Evolutionary conservation across 1,140 invertebrate genomes (phyloP), one percentile per base, ranked within the genome.

Genomic region (Drosophila melanica): DNA sequence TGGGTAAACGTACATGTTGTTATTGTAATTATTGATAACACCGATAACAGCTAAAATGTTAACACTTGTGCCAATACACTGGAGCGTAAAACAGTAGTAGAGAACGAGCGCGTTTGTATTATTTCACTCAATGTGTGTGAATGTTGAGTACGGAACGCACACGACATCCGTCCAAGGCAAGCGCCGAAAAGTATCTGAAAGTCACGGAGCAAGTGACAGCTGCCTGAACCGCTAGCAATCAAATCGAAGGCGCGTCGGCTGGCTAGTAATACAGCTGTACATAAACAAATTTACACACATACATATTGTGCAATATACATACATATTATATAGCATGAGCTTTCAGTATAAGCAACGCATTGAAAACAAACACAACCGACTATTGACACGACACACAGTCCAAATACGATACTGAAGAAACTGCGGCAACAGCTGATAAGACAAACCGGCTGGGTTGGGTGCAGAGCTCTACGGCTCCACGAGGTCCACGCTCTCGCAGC

Each of bases 161-260:
- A 76, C 81, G 68, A 79, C 84, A 86, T 77, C 82, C 74, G 84
- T 80, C 42, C 80, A 76, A 64, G 59, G 42, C 79, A 41, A 89
- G 66, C 85, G 84, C 80, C 85, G 75, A 90, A 84, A 77, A 75
- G 84, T 84, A 78, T 84, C 79, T 89, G 84, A 89, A 89, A 68
- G 79, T 67, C 58, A 51, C 48, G 73, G 53, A 78, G 45, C 55
- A 51, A 66, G 35, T 48, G 51, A 50, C 60, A 74, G 48, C 63
- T 58, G 44, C 55, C 48, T 35, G 54, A 55, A 30, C 20, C 42
- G 44, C 50, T 45, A 41, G 57, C 75, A 70, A 78, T 82, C 75
- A 81, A 75, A 64, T 50, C 54, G 84, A 89, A 82, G 82, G 84
- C 84, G 84, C 76, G 82, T 55, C 82, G 72, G 58, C 58, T 57